These are phyloP conservation scores for Cephus spinipes DNA, from an alignment of 2,888 invertebrate species.

Conservation along the genomic window DNA sequence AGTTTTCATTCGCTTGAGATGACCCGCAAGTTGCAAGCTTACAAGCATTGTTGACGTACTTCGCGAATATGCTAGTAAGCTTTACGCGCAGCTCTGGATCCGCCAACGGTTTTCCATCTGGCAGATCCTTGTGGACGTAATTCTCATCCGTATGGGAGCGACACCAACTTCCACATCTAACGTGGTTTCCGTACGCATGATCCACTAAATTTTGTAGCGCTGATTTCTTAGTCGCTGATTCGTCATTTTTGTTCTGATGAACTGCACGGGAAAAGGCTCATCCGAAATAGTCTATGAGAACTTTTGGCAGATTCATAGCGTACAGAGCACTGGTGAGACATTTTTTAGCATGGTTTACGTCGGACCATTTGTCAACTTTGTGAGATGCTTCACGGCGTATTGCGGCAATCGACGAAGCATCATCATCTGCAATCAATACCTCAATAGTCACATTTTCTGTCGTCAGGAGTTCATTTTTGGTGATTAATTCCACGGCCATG, in stretches of 20 bases:
- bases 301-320: slow-evolving; percentile 19
- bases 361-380: slow-evolving; percentile 27
- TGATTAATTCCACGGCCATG: slow-evolving; percentile 31
- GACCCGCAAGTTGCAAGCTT: slow-evolving; percentile 27
- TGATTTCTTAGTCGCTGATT: slow-evolving; percentile 9
- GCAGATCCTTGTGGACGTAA: not conserved
- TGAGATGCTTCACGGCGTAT: slow-evolving; percentile 20
- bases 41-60: slow-evolving; percentile 18
- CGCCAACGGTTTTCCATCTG: not conserved
- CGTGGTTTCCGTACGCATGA: slow-evolving; percentile 22
- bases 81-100: not conserved
- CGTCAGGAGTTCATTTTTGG: slow-evolving; percentile 23
- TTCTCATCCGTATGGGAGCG: not conserved
- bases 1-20: slow-evolving; percentile 31
- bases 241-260: slow-evolving; percentile 24
- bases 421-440: slow-evolving; percentile 34
- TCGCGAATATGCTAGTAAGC: not conserved
- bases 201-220: slow-evolving; percentile 19
- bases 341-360: slow-evolving; percentile 26
- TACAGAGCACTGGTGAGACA: slow-evolving; percentile 24
- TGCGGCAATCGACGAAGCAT: slow-evolving; percentile 30
- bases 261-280: slow-evolving; percentile 22
- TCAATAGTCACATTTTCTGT: slow-evolving; percentile 24
- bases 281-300: slow-evolving; percentile 25
- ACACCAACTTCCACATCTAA: slow-evolving; percentile 23